phyloP scores from a whole-genome alignment of 2,888 invertebrate species.

The Drosophila infuscata region DNA sequence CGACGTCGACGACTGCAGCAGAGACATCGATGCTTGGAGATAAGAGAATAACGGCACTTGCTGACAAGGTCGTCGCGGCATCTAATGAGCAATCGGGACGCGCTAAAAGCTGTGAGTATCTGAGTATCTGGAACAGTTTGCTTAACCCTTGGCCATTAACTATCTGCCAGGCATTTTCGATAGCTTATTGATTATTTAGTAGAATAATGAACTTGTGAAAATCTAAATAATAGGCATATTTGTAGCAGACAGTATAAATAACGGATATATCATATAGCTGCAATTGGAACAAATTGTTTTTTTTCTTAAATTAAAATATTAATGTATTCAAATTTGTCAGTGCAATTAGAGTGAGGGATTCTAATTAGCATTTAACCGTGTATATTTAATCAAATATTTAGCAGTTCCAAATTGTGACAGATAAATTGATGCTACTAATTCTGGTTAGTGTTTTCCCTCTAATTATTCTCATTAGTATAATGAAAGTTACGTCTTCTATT shows the following conservation, averaged over 20 bases:
- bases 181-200: not conserved
- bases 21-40: slow-evolving; percentile 68
- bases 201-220: not conserved
- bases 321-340: not conserved
- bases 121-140: slow-evolving; percentile 1
- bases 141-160: slow-evolving; percentile 23
- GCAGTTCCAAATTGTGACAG: not conserved
- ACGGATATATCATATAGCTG: too few relatives aligned
- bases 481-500: not conserved
- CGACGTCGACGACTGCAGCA: slow-evolving; percentile 21
- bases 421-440: not conserved
- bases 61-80: slow-evolving; percentile 64
- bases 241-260: too few relatives aligned
- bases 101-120: slow-evolving; percentile 71
- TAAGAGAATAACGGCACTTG: slow-evolving; percentile 59
- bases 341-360: not conserved
- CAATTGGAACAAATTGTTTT: not conserved
- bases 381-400: not conserved
- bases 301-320: too few relatives aligned
- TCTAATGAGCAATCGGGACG: slow-evolving; percentile 62
- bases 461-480: not conserved
- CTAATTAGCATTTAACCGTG: not conserved
- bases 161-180: slow-evolving; percentile 26
- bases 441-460: not conserved
- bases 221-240: not conserved